Evolutionary conservation across 2,113 vertebrate genomes (phyloP).

Genomic region (Aix galericulata): DNA sequence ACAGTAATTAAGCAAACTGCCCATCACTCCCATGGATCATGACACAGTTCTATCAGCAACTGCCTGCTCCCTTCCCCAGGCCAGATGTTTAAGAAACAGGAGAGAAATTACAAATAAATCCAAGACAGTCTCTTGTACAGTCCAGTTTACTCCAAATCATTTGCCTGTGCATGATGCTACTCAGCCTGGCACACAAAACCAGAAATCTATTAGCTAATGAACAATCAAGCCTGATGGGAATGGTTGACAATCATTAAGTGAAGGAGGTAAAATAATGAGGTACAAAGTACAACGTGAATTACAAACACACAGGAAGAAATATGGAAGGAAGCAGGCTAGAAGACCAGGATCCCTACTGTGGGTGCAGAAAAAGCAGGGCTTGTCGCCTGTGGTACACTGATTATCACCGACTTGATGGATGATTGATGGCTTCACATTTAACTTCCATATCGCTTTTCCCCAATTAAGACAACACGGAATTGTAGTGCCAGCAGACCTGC

Average conservation of each 20-base stretch:
- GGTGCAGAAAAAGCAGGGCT: not conserved
- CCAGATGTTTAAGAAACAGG: not conserved
- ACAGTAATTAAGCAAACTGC: not conserved
- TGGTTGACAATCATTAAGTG: not conserved
- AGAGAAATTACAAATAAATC: not conserved
- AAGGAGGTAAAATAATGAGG: not conserved
- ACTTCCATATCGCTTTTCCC: not conserved
- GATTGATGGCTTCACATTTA: not conserved
- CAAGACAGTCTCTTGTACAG: not conserved
- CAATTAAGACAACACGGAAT: not conserved
- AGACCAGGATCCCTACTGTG: not conserved
- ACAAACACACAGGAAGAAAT: not conserved
- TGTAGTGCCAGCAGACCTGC: not conserved
- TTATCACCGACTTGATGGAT: not conserved
- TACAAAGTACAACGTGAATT: not conserved
- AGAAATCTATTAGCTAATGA: conserved; percentile 20
- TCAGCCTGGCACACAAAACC: not conserved
- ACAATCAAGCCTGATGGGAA: not conserved
- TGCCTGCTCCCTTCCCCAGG: not conserved
- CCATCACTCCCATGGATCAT: rapidly evolving
- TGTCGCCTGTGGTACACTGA: not conserved
- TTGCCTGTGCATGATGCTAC: not conserved
- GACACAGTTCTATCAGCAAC: not conserved
- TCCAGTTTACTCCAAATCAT: not conserved
- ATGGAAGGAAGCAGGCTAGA: not conserved